Conservation (phyloP, 2,797 vertebrate species). For the Gymnothorax reevesii region DNA sequence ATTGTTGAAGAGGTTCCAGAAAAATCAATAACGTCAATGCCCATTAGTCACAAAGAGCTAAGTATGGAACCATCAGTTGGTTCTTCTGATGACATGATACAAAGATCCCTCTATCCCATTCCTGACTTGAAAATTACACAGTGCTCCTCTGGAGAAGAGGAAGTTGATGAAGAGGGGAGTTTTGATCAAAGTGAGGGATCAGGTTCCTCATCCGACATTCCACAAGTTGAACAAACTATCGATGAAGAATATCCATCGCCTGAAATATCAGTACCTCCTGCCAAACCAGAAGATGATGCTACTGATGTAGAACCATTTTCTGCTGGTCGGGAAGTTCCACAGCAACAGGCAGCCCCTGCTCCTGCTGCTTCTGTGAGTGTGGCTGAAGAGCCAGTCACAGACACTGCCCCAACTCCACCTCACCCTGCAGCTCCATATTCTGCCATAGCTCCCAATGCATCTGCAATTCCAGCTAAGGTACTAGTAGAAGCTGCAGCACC, state of each 20-base stretch:
- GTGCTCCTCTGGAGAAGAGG: conserved; percentile 92
- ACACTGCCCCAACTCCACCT: background rate
- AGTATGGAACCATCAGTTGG: conserved; percentile 70
- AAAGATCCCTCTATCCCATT: conserved; percentile 85
- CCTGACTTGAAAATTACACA: conserved; percentile 98
- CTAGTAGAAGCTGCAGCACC: background rate
- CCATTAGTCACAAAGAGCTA: conserved; percentile 45
- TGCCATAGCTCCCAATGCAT: background rate
- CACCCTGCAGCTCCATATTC: background rate
- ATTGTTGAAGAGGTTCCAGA: conserved; percentile 67
- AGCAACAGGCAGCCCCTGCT: conserved; percentile 61
- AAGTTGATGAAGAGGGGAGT: conserved; percentile 85
- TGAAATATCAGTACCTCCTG: conserved; percentile 39
- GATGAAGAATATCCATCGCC: conserved; percentile 58
- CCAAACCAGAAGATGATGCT: conserved; percentile 67
- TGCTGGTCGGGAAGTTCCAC: conserved; percentile 72
- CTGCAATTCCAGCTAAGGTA: conserved; percentile 36
- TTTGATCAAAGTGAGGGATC: conserved; percentile 79
- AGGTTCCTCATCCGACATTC: conserved; percentile 70
- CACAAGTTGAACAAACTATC: conserved; percentile 66
- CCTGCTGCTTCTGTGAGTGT: conserved; percentile 25
- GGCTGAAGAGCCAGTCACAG: conserved; percentile 26
- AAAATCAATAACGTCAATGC: conserved; percentile 64
- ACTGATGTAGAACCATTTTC: conserved; percentile 58
- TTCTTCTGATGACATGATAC: conserved; percentile 72